Base-by-base conservation (phyloP, 2,797 vertebrate genomes). In the Paramormyrops hopkinsi region DNA sequence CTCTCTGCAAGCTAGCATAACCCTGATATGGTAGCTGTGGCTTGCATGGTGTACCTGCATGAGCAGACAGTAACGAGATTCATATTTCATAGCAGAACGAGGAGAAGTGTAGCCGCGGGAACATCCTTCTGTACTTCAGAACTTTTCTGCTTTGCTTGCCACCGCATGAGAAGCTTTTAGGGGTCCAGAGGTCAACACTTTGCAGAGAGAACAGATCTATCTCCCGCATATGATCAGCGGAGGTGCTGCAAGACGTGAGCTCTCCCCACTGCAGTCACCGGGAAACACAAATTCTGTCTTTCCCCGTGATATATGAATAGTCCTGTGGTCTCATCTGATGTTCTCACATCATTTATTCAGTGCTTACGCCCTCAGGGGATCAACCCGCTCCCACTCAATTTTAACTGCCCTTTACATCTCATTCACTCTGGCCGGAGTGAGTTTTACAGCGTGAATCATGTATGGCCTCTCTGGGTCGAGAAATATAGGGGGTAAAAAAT, bases 371-470 rank as follows among this genome's bases (percentile, higher is more conserved):
- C 91, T 92, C 87, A 44, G 90, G 91, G 91, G 90, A 90, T 82
- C 79, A 86, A 76, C 91, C 88, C 92, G 90, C 92, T 93, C 94
- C 95, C 93, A 91, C 95, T 94, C 12, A 6, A 2, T 12, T 73
- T 94, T 93, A 88, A 91, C 92, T 93, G 93, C 92, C 86, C 79
- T 56, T 65, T 84, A 29, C 54, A 53, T 84, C 79, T 82, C 73
- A 59, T 83, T 84, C 89, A 90, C 53, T 88, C 33, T 91, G 92
- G 90, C 94, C 90, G 91, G 93, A 94, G 93, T 92, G 89, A 90
- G 93, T 90, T 90, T 91, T 88, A 53, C 91, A 88, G 89, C 89
- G 93, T 94, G 93, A 94, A 94, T 94, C 93, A 94, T 93, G 94
- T 86, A 92, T 90, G 91, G 90, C 89, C 93, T 93, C 91, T 82